Conservation (phyloP, 2,797 vertebrate species). For the Octomys mimax region DNA sequence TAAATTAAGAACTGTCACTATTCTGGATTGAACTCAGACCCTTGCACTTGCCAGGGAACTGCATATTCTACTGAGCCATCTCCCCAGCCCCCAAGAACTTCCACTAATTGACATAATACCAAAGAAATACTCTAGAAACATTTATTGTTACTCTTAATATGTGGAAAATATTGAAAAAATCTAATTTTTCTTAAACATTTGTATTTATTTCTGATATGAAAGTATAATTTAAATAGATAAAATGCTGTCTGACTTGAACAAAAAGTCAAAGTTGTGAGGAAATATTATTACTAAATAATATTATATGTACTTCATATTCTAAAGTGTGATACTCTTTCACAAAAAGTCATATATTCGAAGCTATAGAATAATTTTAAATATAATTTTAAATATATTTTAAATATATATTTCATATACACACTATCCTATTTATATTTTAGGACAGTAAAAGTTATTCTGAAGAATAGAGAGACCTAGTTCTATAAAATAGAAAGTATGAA, state of each 20-base stretch:
- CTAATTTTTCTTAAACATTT: not conserved
- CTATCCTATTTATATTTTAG: constrained; percentile 62
- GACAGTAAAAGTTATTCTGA: constrained; percentile 88
- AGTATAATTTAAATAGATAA: not conserved
- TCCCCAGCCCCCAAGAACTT: too few species aligned
- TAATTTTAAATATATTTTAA: too few species aligned
- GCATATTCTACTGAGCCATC: too few species aligned
- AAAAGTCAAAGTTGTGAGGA: not conserved
- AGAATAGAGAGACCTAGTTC: constrained; percentile 77
- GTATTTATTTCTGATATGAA: not conserved
- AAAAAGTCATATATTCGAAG: not conserved
- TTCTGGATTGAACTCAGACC: too few species aligned
- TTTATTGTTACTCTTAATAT: not conserved
- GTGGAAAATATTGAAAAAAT: not conserved
- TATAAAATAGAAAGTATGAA: not conserved
- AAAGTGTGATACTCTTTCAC: not conserved
- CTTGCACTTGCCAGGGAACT: too few species aligned
- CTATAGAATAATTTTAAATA: not conserved
- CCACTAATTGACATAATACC: not conserved
- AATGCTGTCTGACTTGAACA: not conserved
- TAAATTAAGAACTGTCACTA: not conserved
- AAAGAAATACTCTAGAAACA: not conserved
- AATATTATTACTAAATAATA: constrained; percentile 23
- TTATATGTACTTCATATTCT: not conserved
- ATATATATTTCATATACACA: too few species aligned